Percentiles rank a stretch among this genome's conserved stretches.
Evolutionary conservation across 2,888 invertebrate species (phyloP).

Genomic region (Orchesella flavescens): DNA sequence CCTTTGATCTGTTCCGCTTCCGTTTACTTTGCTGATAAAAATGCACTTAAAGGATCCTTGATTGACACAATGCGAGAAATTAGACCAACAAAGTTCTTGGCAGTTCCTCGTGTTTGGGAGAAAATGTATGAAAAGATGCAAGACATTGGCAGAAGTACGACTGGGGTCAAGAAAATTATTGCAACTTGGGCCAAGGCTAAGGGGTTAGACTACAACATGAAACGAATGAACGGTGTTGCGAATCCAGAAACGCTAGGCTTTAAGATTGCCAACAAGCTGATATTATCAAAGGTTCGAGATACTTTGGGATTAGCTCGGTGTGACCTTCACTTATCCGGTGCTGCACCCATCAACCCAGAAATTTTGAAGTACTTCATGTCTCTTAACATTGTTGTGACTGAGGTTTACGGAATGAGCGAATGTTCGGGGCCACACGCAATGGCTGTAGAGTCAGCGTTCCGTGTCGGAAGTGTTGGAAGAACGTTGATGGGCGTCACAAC

Average conservation of each 20-base stretch:
- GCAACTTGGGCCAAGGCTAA: slow-evolving; percentile 85
- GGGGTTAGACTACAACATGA: slow-evolving; percentile 81
- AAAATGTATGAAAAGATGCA: slow-evolving; percentile 93
- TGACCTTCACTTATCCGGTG: slow-evolving; percentile 82
- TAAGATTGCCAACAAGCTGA: slow-evolving; percentile 83
- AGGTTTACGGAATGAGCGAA: slow-evolving; percentile 91
- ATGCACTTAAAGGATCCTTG: slow-evolving; percentile 88
- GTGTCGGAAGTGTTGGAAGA: slow-evolving; percentile 83
- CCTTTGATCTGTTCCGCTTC: slow-evolving; percentile 80
- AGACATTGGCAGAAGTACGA: slow-evolving; percentile 82
- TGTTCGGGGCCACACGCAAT: slow-evolving; percentile 86
- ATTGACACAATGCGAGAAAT: slow-evolving; percentile 85
- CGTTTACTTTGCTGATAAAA: slow-evolving; percentile 92
- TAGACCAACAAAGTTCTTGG: slow-evolving; percentile 88
- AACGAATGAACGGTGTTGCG: slow-evolving; percentile 78
- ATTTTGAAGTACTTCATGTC: slow-evolving; percentile 91
- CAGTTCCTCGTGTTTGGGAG: slow-evolving; percentile 94
- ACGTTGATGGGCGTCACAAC: slow-evolving; percentile 75
- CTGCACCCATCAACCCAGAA: slow-evolving; percentile 89
- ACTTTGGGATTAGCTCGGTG: slow-evolving; percentile 86
- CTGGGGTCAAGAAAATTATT: slow-evolving; percentile 83
- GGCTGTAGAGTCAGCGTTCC: slow-evolving; percentile 77
- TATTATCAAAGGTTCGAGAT: slow-evolving; percentile 85
- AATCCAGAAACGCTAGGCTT: slow-evolving; percentile 81
- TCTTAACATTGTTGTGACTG: slow-evolving; percentile 87